A percentile compares a stretch with the other conserved stretches of the same genome.
Conservation (phyloP, 1,140 invertebrate species). For the Campoletis sonorensis region DNA sequence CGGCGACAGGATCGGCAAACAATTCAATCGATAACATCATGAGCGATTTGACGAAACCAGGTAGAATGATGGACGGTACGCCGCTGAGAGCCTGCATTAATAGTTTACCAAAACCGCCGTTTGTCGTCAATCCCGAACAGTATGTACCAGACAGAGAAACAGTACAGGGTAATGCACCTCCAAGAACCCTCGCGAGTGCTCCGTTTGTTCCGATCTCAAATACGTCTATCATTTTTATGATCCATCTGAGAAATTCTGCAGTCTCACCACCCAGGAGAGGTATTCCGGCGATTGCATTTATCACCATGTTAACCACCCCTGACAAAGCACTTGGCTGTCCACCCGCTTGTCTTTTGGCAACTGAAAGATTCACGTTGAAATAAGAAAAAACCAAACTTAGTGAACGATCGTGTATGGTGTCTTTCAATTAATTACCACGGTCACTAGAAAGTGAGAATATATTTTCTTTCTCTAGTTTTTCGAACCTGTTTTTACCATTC, state of each 20-base stretch:
- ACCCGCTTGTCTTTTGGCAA: constrained; percentile 20
- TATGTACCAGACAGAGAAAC: background rate
- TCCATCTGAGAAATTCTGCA: background rate
- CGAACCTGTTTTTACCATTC: background rate
- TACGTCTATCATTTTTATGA: background rate
- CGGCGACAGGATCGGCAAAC: constrained; percentile 37
- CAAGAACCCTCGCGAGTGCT: constrained; percentile 41
- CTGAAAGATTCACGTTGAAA: constrained; percentile 16
- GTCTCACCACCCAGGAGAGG: background rate
- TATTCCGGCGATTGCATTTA: background rate
- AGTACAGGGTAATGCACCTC: constrained; percentile 53
- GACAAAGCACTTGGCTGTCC: background rate
- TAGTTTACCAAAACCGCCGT: constrained; percentile 34
- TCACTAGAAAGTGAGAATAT: background rate
- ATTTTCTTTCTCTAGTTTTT: background rate
- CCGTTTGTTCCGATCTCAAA: constrained; percentile 8
- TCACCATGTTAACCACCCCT: background rate
- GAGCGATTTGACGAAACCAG: constrained; percentile 31
- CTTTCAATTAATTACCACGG: background rate
- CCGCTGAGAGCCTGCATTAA: background rate
- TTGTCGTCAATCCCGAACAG: constrained; percentile 42
- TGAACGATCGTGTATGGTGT: background rate
- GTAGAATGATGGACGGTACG: constrained; percentile 48
- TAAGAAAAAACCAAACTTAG: background rate
- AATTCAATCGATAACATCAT: constrained; percentile 18